phyloP scores from a whole-genome alignment of 2,888 invertebrate genomes.

The Plemyria rubiginata region DNA sequence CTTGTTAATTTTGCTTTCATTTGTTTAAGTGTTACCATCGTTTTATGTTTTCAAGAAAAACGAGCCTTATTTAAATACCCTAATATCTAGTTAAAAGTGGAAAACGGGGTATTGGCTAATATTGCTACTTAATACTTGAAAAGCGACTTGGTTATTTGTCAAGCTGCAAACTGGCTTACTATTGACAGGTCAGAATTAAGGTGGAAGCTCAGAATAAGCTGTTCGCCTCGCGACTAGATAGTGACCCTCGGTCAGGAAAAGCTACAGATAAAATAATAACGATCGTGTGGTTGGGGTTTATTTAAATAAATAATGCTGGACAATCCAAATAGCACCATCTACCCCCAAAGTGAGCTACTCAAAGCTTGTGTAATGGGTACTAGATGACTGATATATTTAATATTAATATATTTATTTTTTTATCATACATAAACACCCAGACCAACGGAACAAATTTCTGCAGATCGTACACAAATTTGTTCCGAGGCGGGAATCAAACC shows the following conservation, averaged over 20 bases:
- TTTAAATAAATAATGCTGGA: no score
- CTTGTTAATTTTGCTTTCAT: slow-evolving; percentile 68
- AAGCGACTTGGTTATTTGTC: slow-evolving; percentile 24
- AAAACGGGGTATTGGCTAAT: slow-evolving; percentile 1
- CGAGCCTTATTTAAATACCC: neutral
- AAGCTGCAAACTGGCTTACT: slow-evolving; percentile 42
- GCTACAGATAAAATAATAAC: no score
- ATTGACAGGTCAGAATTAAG: slow-evolving; percentile 57
- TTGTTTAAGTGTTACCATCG: slow-evolving; percentile 59
- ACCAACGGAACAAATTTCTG: no score
- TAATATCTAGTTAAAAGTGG: neutral
- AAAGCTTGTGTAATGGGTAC: no score
- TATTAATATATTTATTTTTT: no score
- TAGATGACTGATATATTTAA: no score
- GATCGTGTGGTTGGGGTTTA: no score
- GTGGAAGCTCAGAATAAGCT: slow-evolving; percentile 51
- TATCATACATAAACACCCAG: no score
- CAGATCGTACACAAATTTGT: no score
- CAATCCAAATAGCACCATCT: no score
- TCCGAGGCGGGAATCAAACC: no score
- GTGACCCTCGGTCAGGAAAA: slow-evolving; percentile 10
- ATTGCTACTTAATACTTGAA: slow-evolving; percentile 14
- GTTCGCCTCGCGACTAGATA: slow-evolving; percentile 41
- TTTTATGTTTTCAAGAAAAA: slow-evolving; percentile 27
- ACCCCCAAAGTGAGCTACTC: no score